A percentile compares a stretch with the other conserved stretches of the same genome.
These are phyloP conservation scores for Chelonus formosanus DNA, from an alignment of 2,888 invertebrate genomes.

Conservation along the genomic window DNA sequence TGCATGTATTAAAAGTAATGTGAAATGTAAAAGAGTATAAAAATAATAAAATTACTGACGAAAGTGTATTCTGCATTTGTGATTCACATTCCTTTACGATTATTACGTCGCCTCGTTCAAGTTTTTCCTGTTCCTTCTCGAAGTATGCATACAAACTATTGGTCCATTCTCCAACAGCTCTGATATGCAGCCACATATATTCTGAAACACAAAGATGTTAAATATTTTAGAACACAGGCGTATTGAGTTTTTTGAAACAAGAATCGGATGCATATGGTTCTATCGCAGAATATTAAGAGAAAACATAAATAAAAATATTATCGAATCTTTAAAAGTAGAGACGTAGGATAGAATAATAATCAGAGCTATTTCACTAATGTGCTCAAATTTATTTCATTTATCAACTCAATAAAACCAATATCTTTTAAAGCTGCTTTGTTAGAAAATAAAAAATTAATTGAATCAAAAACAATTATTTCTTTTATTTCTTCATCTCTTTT, in stretches of 20 bases:
- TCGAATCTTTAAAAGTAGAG: too few species aligned
- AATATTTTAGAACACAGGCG: neutral
- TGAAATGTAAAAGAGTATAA: conserved; percentile 2
- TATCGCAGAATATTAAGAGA: too few species aligned
- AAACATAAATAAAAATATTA: too few species aligned
- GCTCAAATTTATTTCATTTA: too few species aligned
- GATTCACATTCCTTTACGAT: conserved; percentile 60
- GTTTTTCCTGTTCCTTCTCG: conserved; percentile 79
- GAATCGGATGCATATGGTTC: neutral
- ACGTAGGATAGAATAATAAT: too few species aligned
- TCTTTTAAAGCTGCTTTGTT: too few species aligned
- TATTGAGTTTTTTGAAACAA: neutral
- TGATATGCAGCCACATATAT: conserved; percentile 91
- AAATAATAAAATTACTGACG: conserved; percentile 48
- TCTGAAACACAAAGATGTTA: conserved; percentile 67
- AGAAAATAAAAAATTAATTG: too few species aligned
- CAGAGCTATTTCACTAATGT: too few species aligned
- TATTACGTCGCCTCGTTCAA: conserved; percentile 74
- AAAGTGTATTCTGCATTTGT: conserved; percentile 42
- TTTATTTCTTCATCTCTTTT: too few species aligned
- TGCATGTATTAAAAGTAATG: neutral
- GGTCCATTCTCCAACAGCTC: conserved; percentile 95
- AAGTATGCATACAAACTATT: conserved; percentile 87
- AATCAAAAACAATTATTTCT: too few species aligned
- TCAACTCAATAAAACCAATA: too few species aligned